Base-by-base conservation (phyloP, 2,113 vertebrate genomes). In the Oophaga pumilio region DNA sequence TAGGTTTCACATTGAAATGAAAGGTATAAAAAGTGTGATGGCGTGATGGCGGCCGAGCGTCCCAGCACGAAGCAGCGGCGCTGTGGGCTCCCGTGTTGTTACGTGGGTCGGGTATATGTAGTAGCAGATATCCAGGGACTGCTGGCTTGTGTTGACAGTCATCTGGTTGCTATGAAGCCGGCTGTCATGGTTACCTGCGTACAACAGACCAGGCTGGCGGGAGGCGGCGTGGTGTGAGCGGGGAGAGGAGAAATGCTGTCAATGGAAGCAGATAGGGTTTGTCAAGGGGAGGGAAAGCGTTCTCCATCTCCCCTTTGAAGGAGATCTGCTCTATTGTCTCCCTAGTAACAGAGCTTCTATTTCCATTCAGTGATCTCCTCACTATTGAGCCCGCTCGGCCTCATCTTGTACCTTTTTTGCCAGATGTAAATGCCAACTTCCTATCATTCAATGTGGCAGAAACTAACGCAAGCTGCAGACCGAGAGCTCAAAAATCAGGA, bases 291-390 rank as follows among this genome's bases (percentile, higher is more conserved):
- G 77, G 66, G 71, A 53, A 77, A 57, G 71, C 26, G 56, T 88
- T 76, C 18, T 62, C 43, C 33, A 33, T 77, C 71, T 53, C 43
- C 50, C 80, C 57, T 87, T 88, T 52, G 71, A 88, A 77, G 59
- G 68, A 87, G 78, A 74, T 24, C 80, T 57, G 73, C 87, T 88
- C 71, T 53, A 83, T 84, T 83, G 73, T 88, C 87, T 88, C 87
- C 87, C 87, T 88, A 88, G 87, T 84, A 88, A 88, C 87, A 86
- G 59, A 66, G 87, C 60, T 88, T 84, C 87, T 88, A 88, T 88
- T 88, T 88, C 53, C 73, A 84, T 57, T 80, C 87, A 56, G 57
- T 77, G 79, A 82, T 76, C 74, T 50, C 56, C 13, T 71, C 50
- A 74, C 86, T 74, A 82, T 57, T 50, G 56, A 52, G 18, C 53